Evolutionary conservation across 2,888 invertebrate genomes (phyloP), one percentile per base, ranked within the genome.

Genomic region (Galeruca laticollis): DNA sequence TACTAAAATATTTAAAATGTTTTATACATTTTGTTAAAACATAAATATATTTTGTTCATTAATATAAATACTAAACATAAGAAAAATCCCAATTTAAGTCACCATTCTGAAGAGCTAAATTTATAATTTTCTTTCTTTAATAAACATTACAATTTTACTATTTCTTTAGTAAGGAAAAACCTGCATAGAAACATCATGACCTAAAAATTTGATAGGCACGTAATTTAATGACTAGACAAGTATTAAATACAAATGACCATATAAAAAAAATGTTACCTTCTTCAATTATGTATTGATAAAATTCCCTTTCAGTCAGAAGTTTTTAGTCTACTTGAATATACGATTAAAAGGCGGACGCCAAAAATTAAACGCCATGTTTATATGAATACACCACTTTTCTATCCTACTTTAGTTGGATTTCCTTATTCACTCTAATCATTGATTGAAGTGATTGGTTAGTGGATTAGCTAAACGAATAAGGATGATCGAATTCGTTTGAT

Each of bases 361-460:
- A 81, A 82, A 83, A 81, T 80, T 80, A 78, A 80, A 79, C 84
- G 85, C 86, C 86, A 86, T 86, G 83, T 84, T 85, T 84, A 84
- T 47, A 47, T 81, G 72, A 56, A 67, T 67, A 37, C 52, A 60
- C 35, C 56, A 35, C 35, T 56, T 31, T 51, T 21, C 33, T 37
- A 37, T 37, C 37, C 37, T 54, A 54, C 52, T 54, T 54, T 54
- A 26, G 4, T 49, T 49, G 2, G 15, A 43, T 49, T 49, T 15
- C n/a, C 18, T 9, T 15, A 18, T 15, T 49, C 49, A 49, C 49
- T 49, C 8, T 49, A 49, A 18, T 49, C 49, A 49, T 49, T 49
- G 49, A 49, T 49, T 49, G 49, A 18, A 49, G 15, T 49, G 49
- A 49, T 49, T 18, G 15, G 37, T 37, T 37, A 37, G 37, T 13